Evolutionary conservation across 2,888 invertebrate genomes (phyloP).

Genomic region (Heliconius ethilla): DNA sequence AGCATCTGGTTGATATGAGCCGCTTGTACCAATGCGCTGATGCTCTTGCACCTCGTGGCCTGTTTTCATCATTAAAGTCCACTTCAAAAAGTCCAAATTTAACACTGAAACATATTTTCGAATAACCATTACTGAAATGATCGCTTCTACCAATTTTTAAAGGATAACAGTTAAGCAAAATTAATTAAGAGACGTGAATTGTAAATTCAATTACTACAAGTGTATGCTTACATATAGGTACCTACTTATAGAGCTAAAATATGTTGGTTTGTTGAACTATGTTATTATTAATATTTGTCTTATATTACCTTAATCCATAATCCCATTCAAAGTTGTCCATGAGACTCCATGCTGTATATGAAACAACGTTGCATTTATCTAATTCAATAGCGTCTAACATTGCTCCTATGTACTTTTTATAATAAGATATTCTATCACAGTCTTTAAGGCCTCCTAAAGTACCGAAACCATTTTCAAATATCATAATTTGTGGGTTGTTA

Average conservation of each 20-base stretch:
- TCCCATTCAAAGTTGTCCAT: conserved; percentile 74
- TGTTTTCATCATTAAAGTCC: conserved; percentile 57
- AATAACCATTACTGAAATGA: background rate
- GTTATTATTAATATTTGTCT: background rate
- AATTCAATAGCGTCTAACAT: conserved; percentile 60
- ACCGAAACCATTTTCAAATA: conserved; percentile 84
- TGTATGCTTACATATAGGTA: no score
- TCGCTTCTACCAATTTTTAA: no score
- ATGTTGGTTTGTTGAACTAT: no score
- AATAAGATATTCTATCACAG: conserved; percentile 67
- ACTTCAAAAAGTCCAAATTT: conserved; percentile 71
- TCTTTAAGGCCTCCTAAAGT: conserved; percentile 65
- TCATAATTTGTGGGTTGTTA: conserved; percentile 77
- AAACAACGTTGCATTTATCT: conserved; percentile 60
- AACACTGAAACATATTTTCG: conserved; percentile 50
- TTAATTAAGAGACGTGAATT: no score
- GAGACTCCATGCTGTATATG: conserved; percentile 68
- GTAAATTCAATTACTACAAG: no score
- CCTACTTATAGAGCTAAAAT: no score
- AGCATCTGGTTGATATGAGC: conserved; percentile 53
- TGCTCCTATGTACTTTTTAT: conserved; percentile 57
- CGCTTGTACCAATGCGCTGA: conserved; percentile 65
- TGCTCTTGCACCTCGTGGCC: conserved; percentile 54
- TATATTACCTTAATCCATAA: conserved; percentile 52
- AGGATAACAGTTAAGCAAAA: no score